Base-by-base conservation (phyloP, 2,888 invertebrate genomes). In the Teinopalpus imperialis region DNA sequence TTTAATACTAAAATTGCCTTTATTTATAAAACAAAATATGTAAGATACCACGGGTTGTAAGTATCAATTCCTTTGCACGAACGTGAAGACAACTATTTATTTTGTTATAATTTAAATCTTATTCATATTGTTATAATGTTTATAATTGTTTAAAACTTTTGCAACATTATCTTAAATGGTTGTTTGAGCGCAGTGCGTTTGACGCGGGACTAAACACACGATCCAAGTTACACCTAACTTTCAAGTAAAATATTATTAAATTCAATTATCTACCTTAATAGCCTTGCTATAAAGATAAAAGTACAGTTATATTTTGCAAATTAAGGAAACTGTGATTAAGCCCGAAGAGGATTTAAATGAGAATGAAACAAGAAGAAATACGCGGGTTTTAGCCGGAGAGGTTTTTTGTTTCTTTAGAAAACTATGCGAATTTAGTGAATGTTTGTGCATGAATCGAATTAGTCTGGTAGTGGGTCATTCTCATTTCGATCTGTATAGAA, bases 281-380 rank as follows among this genome's bases (percentile, higher is more conserved):
- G 12, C 7, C 10, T 12, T 2, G 5, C 13, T 4, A 23, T 6
- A 21, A 16, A 9, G 27, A 14, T 36, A 6, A 29, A 29, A 30
- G 2, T 9, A 13, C 2, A 53, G 4, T 5, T 10, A 23, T 35
- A 6, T 2, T 35, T 45, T 40, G 37, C 34, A 12, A 7, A 4
- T 8, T 6, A n/a, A 1, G 5, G 62, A 64, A 66, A 64, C 63
- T 72, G 76, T 74, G 76, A 59, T 69, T 73, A 69, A 68, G 68
- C 69, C 69, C 71, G 61, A 42, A 52, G 51, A 61, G 69, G 85
- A 83, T 86, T 78, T 52, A 85, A 87, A 86, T 87, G 86, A 86
- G 86, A 87, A 87, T 86, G 86, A 69, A 57, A 49, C 50, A 52
- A 27, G 10, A 24, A 44, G 27, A n/a, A n/a, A n/a, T n/a, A n/a